Conservation (phyloP, 2,113 vertebrate species). For the Antechinus stuartii region DNA sequence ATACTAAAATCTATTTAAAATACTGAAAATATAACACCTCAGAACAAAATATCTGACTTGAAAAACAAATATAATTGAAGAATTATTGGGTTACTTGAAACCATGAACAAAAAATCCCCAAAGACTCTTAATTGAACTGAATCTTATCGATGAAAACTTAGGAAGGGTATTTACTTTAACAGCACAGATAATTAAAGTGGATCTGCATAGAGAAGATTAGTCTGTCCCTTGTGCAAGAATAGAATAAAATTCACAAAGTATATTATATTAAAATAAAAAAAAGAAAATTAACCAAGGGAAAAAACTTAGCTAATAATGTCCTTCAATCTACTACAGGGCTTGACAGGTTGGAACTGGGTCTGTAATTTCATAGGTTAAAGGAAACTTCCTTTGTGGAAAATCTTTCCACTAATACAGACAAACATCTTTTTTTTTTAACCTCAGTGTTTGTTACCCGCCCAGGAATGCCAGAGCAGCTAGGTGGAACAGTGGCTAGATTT, state of each 20-base stretch:
- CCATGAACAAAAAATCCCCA: neutral
- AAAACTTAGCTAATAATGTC: neutral
- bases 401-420: neutral
- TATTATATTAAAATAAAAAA: neutral
- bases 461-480: neutral
- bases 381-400: neutral
- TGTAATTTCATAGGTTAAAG: neutral
- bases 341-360: neutral
- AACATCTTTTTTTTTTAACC: neutral
- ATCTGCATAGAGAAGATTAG: neutral
- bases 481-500: neutral
- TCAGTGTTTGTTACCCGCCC: neutral
- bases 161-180: neutral
- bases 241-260: neutral
- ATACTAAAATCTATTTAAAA: neutral
- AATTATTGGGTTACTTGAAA: neutral
- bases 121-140: neutral
- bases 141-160: neutral
- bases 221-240: neutral
- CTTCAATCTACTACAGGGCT: neutral
- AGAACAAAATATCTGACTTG: neutral
- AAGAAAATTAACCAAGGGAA: neutral
- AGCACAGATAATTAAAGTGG: neutral
- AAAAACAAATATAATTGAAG: neutral
- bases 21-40: neutral